Base-by-base conservation (phyloP, 2,888 invertebrate species). In the Ariolimax columbianus region DNA sequence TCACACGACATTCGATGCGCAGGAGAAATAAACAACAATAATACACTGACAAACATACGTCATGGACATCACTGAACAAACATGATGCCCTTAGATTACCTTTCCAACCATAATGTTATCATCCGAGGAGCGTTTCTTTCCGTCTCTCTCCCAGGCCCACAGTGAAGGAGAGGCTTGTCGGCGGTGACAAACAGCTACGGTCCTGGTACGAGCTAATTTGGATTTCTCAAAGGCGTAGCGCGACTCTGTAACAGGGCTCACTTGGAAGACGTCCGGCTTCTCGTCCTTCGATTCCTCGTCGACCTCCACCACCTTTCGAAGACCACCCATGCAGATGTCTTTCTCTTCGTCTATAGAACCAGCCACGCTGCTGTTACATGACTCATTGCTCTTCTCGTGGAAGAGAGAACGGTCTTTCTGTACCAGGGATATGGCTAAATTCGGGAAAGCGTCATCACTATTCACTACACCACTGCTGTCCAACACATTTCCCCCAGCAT, bases 131-230 rank as follows among this genome's bases (percentile, higher is more conserved):
- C 51, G 78, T 36, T 78, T 83, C 38, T 70, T 83, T 36, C 78
- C 78, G 30, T 84, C 73, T 43, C 73, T 30, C 26, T 80, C 73
- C 84, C 84, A 84, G 11, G 79, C 84, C 79, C 79, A 79, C 33
- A 80, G 38, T 11, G 80, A 38, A 40, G 73, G 72, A 7, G 63
- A 33, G 9, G 47, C 43, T 0, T 72, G 38, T 1, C 84, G 70
- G n/a, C 80, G 84, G 72, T 86, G 86, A 73, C 86, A 86, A 6
- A 86, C 86, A 9, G 86, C 86, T 43, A 86, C 78, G 9, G 86
- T 86, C 38, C 78, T 75, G 43, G 86, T 86, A 11, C 86, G 77
- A 23, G 81, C 81, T 63, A 86, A 70, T 38, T 75, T 75, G 33
- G 86, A 86, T 40, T 77, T 79, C 63, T 83, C 86, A 43, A 83